phyloP scores from a whole-genome alignment of 2,888 invertebrate genomes.

The Punctoribates punctum region DNA sequence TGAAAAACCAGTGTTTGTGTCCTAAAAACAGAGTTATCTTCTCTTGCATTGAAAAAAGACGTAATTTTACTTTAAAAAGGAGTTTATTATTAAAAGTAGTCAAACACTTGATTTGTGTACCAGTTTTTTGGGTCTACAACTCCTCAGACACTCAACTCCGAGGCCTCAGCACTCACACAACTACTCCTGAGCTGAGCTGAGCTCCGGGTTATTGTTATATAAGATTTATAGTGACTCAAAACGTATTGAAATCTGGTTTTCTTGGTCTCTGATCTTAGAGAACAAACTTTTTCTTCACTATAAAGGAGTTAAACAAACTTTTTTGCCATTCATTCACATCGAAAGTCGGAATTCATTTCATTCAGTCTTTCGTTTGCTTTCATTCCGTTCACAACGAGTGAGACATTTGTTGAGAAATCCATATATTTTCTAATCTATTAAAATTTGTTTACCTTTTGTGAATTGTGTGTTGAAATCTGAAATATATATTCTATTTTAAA shows the following conservation, averaged over 20 bases:
- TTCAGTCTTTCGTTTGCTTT: neutral
- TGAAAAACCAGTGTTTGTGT: neutral
- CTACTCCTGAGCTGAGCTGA: neutral
- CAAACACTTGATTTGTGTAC: neutral
- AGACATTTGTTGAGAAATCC: neutral
- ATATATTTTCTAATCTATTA: neutral
- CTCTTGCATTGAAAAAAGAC: neutral
- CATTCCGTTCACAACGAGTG: neutral
- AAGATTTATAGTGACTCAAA: neutral
- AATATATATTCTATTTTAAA: neutral
- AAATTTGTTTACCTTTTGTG: neutral
- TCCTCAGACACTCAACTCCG: neutral
- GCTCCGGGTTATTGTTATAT: conserved; percentile 4
- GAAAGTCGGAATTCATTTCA: neutral
- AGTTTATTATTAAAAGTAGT: neutral
- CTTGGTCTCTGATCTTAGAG: neutral
- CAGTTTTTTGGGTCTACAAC: neutral
- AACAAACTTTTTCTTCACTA: neutral
- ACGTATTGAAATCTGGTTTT: neutral
- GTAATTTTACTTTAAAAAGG: neutral
- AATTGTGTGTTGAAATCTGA: too few species aligned
- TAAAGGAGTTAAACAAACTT: conserved; percentile 2
- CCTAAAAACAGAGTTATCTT: neutral
- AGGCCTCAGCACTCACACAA: too few species aligned
- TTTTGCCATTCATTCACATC: neutral